Evolutionary conservation across 2,888 invertebrate species (phyloP).

Genomic region (Tridacna gigas): DNA sequence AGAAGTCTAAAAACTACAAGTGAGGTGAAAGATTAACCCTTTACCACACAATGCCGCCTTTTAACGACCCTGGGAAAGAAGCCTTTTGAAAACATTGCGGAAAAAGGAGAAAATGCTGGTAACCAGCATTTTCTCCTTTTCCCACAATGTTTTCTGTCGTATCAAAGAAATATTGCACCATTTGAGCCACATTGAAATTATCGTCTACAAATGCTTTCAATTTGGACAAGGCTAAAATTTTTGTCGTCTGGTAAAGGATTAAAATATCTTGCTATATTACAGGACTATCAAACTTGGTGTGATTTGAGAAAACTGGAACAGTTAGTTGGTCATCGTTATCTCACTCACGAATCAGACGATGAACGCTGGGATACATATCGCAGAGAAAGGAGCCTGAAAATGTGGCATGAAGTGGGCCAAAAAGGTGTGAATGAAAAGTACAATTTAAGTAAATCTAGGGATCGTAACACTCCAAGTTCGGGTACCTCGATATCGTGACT

Average conservation of each 20-base stretch:
- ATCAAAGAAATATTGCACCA: no score
- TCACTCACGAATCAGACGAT: slow-evolving; percentile 97
- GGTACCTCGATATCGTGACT: slow-evolving; percentile 68
- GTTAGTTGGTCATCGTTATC: slow-evolving; percentile 90
- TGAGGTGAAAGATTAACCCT: background rate
- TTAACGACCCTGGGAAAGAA: no score
- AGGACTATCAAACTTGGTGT: slow-evolving; percentile 97
- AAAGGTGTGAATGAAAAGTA: slow-evolving; percentile 82
- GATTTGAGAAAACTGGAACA: slow-evolving; percentile 95
- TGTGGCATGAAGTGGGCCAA: slow-evolving; percentile 82
- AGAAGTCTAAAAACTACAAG: no score
- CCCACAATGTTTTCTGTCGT: background rate
- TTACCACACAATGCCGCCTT: background rate
- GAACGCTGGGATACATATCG: slow-evolving; percentile 92
- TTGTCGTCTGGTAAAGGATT: no score
- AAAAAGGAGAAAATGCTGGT: background rate
- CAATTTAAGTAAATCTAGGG: slow-evolving; percentile 78
- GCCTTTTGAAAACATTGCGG: no score
- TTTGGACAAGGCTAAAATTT: no score
- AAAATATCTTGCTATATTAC: slow-evolving; percentile 29
- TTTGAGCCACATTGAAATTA: no score
- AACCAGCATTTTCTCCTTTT: background rate
- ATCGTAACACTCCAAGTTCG: slow-evolving; percentile 70
- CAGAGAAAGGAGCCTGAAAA: slow-evolving; percentile 84
- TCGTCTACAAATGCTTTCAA: no score